Base-by-base conservation (phyloP, 2,797 vertebrate species). In the Carcharodon carcharias region DNA sequence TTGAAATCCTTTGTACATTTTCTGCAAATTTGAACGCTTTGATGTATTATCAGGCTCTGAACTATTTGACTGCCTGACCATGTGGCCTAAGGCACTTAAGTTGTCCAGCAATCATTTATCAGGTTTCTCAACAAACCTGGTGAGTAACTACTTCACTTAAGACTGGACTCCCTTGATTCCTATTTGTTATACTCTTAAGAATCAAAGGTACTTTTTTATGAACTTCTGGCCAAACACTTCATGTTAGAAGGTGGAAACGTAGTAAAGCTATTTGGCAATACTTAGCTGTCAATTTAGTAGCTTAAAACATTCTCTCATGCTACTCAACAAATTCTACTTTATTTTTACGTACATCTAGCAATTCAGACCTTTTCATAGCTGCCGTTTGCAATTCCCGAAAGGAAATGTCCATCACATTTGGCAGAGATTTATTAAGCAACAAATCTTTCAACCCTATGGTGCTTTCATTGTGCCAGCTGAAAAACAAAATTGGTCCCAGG, bases 31-130 rank as follows among this genome's bases (percentile, higher is more conserved):
- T 94, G 63, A 94, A 45, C 88, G 21, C 63, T 94, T n/a, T 65
- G 91, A 40, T 67, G 58, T 40, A 67, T 94, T 58, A 94, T 45
- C 58, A 92, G 89, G 35, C 58, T 63, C 31, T 92, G 89, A n/a
- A 92, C 91, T 94, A 94, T 65, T 45, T 94, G 61, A 45, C n/a
- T 93, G 89, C 12, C 45, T 92, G 91, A 54, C 91, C n/a, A 89
- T 16, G 16, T 91, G 31, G 14, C 35, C 58, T 61, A 21, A 93
- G 61, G n/a, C 58, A 45, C 54, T 21, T 67, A 26, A 4, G 2
- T 58, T 45, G 18, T 45, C 63, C 91, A 67, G 91, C 4, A 94
- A 67, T 67, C 61, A 40, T 94, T 65, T 67, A 67, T 63, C 63
- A 67, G n/a, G 18, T 94, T 65, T 45, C 18, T 23, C 21, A 45